Conservation (phyloP, 2,888 invertebrate genomes). For the Chymomyza procnemis region DNA sequence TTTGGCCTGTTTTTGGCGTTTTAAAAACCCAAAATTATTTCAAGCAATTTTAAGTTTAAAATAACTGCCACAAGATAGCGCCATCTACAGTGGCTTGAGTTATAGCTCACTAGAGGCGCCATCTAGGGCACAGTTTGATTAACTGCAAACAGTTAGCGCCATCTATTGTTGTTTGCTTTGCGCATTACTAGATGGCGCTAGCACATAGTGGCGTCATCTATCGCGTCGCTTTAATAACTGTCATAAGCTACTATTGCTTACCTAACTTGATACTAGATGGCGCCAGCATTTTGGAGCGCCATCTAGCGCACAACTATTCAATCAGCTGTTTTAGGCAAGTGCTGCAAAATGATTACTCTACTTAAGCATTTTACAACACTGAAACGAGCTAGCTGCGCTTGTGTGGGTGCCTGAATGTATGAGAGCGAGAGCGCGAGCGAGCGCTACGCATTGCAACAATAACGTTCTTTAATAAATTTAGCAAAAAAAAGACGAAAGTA, state of each 20-base stretch:
- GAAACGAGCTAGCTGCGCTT: not conserved
- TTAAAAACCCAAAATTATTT: too few species aligned
- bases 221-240: not conserved
- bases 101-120: too few species aligned
- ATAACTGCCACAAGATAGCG: too few species aligned
- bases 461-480: not conserved
- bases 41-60: too few species aligned
- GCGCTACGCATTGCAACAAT: constrained; percentile 2
- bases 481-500: not conserved
- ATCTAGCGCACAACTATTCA: not conserved
- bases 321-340: not conserved
- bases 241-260: too few species aligned
- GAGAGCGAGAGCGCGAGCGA: not conserved
- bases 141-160: too few species aligned
- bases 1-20: too few species aligned
- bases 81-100: too few species aligned
- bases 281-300: not conserved
- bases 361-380: not conserved
- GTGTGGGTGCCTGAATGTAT: not conserved
- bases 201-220: not conserved
- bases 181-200: too few species aligned
- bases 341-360: not conserved
- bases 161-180: too few species aligned
- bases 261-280: not conserved
- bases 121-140: too few species aligned